Base-by-base conservation (phyloP, 2,888 invertebrate genomes). In the Linyphia triangularis region DNA sequence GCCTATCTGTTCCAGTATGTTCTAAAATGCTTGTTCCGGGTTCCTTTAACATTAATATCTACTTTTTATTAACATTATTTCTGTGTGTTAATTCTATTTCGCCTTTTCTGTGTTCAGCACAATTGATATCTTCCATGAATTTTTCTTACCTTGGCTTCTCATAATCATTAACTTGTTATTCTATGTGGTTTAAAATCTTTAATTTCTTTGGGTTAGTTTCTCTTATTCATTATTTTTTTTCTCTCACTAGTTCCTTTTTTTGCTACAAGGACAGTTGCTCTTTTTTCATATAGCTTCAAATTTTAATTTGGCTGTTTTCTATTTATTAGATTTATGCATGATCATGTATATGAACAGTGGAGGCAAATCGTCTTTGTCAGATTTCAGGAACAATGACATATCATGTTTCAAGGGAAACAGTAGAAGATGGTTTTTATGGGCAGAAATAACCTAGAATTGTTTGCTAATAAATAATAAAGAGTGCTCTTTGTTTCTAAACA, bases 261-360 rank as follows among this genome's bases (percentile, higher is more conserved):
- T 65, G 28, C 30, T 30, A 30, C 6, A 24, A 1, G 57, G 26
- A n/a, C 30, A 65, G 30, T 43, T 22, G 24, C 63, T n/a, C 24
- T 19, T 10, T 43, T 70, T 70, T 7, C 22, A 19, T 70, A 13
- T 22, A 9, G 22, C 37, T 70, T 37, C 19, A 33, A 16, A n/a
- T 43, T 70, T 24, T 51, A 51, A 51, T 51, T 73, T 30, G 43
- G 24, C 19, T 73, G 43, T 51, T 70, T 43, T 40, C 37, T 70
- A 24, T 73, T 73, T 73, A 43, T 43, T 59, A 73, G 57, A 73
- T 73, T 73, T 73, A 57, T 70, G 57, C 73, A 57, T 59, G 57
- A 51, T 73, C 57, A 73, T 57, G 57, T 57, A 51, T 37, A 33
- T 51, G 73, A 73, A 57, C 26, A 28, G 9, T 73, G 73, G 22